Conservation (phyloP, 2,113 vertebrate species). For the Sardina pilchardus region DNA sequence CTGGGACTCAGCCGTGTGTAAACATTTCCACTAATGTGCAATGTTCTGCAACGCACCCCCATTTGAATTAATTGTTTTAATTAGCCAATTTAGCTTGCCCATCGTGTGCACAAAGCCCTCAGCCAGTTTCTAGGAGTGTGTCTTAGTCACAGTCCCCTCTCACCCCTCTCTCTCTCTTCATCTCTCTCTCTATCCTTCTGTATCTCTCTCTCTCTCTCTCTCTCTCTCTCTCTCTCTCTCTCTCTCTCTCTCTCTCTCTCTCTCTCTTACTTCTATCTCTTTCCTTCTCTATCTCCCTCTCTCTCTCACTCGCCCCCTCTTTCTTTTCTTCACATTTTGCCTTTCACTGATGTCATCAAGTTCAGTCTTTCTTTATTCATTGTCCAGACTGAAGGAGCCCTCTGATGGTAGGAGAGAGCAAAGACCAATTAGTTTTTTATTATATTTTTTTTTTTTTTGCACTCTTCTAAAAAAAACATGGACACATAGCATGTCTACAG, state of each 20-base stretch:
- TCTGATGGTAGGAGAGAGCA: background rate
- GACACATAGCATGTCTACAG: too few species aligned
- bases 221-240: background rate
- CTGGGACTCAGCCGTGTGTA: slow-evolving; percentile 44
- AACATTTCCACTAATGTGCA: slow-evolving; percentile 45
- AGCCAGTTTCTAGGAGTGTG: slow-evolving; percentile 12
- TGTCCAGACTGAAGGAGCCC: slow-evolving; percentile 2
- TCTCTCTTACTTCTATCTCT: background rate
- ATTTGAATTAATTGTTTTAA: slow-evolving; percentile 59
- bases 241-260: background rate
- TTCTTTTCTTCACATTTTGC: background rate
- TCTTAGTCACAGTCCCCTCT: background rate
- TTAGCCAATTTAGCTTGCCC: slow-evolving; percentile 46
- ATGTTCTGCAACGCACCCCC: slow-evolving; percentile 44
- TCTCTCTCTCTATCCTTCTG: background rate
- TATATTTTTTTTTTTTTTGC: too few species aligned
- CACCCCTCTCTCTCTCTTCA: background rate
- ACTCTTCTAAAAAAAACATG: too few species aligned
- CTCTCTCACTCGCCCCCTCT: background rate
- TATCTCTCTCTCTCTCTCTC: background rate
- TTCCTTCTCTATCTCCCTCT: background rate
- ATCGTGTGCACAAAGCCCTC: slow-evolving; percentile 39
- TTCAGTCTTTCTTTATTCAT: background rate
- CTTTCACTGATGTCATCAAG: background rate
- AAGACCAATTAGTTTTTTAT: background rate